These are phyloP conservation scores for Myotis lucifugus DNA, from an alignment of 2,113 vertebrate species.

Conservation along the genomic window DNA sequence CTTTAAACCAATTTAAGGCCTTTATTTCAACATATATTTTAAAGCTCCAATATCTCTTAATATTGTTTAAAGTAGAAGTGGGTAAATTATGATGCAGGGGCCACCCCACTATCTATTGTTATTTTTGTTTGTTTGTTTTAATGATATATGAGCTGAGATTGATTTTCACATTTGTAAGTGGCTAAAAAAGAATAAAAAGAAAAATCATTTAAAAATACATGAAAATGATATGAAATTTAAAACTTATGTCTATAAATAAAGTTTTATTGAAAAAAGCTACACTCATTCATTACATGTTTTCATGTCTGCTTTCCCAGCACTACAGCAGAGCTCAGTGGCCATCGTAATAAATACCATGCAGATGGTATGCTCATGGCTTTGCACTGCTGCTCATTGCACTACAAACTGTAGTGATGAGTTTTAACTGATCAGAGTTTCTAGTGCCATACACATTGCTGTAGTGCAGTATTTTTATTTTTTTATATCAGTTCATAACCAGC, in stretches of 20 bases:
- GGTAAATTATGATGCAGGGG: neutral
- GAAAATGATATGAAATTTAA: neutral
- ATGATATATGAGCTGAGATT: neutral
- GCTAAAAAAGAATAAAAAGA: neutral
- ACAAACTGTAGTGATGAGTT: neutral
- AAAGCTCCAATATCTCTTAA: neutral
- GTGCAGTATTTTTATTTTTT: neutral
- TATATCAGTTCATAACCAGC: neutral
- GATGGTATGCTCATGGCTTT: neutral
- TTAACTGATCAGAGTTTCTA: neutral
- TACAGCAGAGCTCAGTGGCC: neutral
- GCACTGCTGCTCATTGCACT: neutral
- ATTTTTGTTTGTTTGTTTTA: neutral
- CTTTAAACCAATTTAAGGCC: neutral
- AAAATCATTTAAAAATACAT: neutral
- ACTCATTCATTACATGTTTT: neutral
- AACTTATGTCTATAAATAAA: neutral
- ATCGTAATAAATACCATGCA: neutral
- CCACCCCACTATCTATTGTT: neutral
- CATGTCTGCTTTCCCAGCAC: neutral
- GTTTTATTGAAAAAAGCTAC: neutral
- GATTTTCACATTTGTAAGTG: neutral
- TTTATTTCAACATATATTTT: slow-evolving; percentile 15
- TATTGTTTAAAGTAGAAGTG: neutral
- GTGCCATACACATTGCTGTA: neutral